Percentiles rank a stretch among this genome's conserved stretches.
phyloP scores from a whole-genome alignment of 1,140 invertebrate genomes.

The Drosophila bocqueti region DNA sequence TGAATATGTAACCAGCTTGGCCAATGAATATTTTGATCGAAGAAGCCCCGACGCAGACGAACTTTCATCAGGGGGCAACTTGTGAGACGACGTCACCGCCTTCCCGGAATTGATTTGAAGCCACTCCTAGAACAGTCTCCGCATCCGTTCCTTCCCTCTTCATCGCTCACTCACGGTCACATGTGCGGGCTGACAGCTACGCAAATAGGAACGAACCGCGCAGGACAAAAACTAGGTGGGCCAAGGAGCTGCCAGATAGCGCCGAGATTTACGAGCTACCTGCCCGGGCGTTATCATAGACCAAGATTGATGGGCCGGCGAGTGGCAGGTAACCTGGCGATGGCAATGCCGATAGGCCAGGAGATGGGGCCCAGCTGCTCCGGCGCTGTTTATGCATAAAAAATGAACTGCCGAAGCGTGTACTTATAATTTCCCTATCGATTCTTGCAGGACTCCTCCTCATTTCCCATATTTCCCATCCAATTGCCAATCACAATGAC shows the following conservation, averaged over 20 bases:
- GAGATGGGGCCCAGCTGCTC: slow-evolving; percentile 37
- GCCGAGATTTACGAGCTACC: slow-evolving; percentile 78
- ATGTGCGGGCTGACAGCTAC: slow-evolving; percentile 75
- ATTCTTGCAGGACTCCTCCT: slow-evolving; percentile 16
- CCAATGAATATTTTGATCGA: slow-evolving; percentile 51
- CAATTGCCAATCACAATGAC: slow-evolving; percentile 50
- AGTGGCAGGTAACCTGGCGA: slow-evolving; percentile 55
- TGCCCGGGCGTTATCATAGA: slow-evolving; percentile 76
- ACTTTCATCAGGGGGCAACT: slow-evolving; percentile 30
- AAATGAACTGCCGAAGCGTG: slow-evolving; percentile 61
- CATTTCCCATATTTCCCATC: slow-evolving; percentile 10
- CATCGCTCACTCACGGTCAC: slow-evolving; percentile 54
- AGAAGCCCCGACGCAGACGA: slow-evolving; percentile 26
- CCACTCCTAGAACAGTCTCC: slow-evolving; percentile 2
- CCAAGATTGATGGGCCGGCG: slow-evolving; percentile 69
- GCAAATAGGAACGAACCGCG: slow-evolving; percentile 67
- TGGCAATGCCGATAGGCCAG: slow-evolving; percentile 1
- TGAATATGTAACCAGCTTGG: slow-evolving; percentile 42
- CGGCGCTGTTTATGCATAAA: slow-evolving; percentile 63
- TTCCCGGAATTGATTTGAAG: slow-evolving; percentile 35
- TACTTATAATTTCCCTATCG: slow-evolving; percentile 67
- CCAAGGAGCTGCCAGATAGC: slow-evolving; percentile 56
- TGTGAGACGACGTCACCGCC: slow-evolving; percentile 8
- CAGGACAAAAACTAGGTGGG: slow-evolving; percentile 32
- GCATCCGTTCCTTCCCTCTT: neutral